Evolutionary conservation across 2,113 vertebrate genomes (phyloP), one percentile per base, ranked within the genome.

Genomic region (Coreoperca whiteheadi): DNA sequence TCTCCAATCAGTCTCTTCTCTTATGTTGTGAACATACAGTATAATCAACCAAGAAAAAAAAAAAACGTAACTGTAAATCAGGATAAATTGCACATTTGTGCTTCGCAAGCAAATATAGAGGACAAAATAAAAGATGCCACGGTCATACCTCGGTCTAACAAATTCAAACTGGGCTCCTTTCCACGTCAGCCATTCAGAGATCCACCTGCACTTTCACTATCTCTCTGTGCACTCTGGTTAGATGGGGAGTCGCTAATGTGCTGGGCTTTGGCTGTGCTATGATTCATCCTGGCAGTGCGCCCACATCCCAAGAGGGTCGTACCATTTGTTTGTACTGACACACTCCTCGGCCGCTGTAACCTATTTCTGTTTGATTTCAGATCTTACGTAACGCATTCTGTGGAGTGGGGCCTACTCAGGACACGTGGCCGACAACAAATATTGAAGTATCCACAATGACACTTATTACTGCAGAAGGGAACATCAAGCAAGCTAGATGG

Each of bases 281-380:
- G 81, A 90, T 88, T 92, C 85, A 92, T 81, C 50, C 79, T 89
- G 86, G 89, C 85, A 80, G 67, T n/a, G 63, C 11, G 54, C 82
- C 87, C 79, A 73, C 83, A 60, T 83, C 83, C 82, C 73, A 39
- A 82, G 74, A 86, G 83, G 64, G 75, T 81, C 87, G 30, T 54
- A 85, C 81, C 80, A 79, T 92, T 90, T 87, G 81, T 89, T 79
- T 78, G 67, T 70, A 81, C 61, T 51, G 70, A 86, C 83, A 72
- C 48, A 46, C 10, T 37, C 77, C 72, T 85, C 77, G 67, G 67
- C 70, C 70, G 32, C 51, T 30, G 67, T 77, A 88, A 93, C 82
- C 83, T 81, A 57, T 68, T 16, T 78, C 60, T 72, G 73, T 88
- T 87, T 90, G 80, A 89, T 89, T 91, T 84, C 77, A 81, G 43